A percentile compares a stretch with the other conserved stretches of the same genome.
Conservation (phyloP, 2,797 vertebrate genomes). For the Microctenopoma lineatum region DNA sequence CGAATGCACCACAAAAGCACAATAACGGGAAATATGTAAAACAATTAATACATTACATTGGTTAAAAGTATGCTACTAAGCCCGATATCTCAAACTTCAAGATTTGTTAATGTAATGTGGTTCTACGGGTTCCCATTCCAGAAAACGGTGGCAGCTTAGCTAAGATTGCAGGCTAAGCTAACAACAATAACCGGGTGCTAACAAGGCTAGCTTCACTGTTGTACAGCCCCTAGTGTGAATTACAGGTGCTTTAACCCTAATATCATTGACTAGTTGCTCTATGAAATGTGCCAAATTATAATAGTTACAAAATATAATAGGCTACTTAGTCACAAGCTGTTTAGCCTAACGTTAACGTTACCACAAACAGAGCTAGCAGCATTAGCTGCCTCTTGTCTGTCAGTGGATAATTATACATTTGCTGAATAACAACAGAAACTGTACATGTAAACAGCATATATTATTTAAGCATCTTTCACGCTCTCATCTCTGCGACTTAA, state of each 20-base stretch:
- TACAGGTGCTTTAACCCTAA: background rate
- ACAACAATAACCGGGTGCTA: slow-evolving; percentile 37
- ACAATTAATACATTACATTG: rapidly evolving
- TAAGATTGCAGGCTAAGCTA: slow-evolving; percentile 38
- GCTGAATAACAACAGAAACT: background rate
- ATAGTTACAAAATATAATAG: background rate
- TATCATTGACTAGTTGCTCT: background rate
- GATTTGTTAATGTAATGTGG: slow-evolving; percentile 15
- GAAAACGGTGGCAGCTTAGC: slow-evolving; percentile 16
- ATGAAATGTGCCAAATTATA: background rate
- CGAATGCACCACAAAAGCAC: background rate
- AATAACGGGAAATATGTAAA: rapidly evolving
- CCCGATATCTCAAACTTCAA: background rate
- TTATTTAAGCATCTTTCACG: background rate
- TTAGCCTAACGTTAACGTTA: background rate
- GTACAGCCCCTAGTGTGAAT: rapidly evolving
- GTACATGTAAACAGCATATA: background rate
- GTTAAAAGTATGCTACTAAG: rapidly evolving
- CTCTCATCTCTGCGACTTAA: background rate
- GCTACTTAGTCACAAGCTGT: background rate
- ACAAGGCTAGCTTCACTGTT: background rate
- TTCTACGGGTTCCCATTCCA: background rate
- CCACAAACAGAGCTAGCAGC: slow-evolving; percentile 8
- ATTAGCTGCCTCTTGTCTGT: slow-evolving; percentile 33
- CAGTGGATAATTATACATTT: background rate